Percentiles rank a stretch among this genome's conserved stretches.
Conservation (phyloP, 1,140 invertebrate genomes). For the Artemia franciscana region DNA sequence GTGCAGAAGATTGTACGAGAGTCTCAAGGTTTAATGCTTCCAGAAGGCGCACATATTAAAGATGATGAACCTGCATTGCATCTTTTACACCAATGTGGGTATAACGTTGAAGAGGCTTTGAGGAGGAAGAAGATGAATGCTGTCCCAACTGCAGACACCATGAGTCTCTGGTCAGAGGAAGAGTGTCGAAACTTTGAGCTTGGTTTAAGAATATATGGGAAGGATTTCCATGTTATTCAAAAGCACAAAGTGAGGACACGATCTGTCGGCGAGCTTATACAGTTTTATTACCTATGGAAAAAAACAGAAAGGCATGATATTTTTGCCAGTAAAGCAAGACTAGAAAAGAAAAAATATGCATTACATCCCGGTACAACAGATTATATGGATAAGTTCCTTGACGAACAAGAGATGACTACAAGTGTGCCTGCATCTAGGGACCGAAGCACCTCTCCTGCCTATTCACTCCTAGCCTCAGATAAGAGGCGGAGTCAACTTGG, state of each 20-base stretch:
- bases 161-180: slow-evolving; percentile 86
- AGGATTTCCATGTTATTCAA: slow-evolving; percentile 86
- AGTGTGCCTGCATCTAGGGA: neutral
- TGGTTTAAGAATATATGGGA: slow-evolving; percentile 71
- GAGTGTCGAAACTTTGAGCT: slow-evolving; percentile 92
- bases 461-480: neutral
- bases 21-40: slow-evolving; percentile 18
- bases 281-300: slow-evolving; percentile 98
- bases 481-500: neutral
- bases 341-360: slow-evolving; percentile 68
- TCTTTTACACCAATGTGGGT: slow-evolving; percentile 73
- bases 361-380: slow-evolving; percentile 56
- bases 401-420: slow-evolving; percentile 37
- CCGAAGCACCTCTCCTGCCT: neutral
- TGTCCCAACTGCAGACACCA: slow-evolving; percentile 38
- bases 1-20: slow-evolving; percentile 23
- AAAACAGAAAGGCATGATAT: slow-evolving; percentile 91
- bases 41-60: slow-evolving; percentile 49
- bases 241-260: slow-evolving; percentile 76
- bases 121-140: slow-evolving; percentile 55
- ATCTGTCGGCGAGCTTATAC: slow-evolving; percentile 86
- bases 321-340: slow-evolving; percentile 53
- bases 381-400: slow-evolving; percentile 64
- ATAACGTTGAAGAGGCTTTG: slow-evolving; percentile 78
- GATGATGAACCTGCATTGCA: slow-evolving; percentile 83